Base-by-base conservation (phyloP, 2,888 invertebrate genomes). In the Plemyria rubiginata region DNA sequence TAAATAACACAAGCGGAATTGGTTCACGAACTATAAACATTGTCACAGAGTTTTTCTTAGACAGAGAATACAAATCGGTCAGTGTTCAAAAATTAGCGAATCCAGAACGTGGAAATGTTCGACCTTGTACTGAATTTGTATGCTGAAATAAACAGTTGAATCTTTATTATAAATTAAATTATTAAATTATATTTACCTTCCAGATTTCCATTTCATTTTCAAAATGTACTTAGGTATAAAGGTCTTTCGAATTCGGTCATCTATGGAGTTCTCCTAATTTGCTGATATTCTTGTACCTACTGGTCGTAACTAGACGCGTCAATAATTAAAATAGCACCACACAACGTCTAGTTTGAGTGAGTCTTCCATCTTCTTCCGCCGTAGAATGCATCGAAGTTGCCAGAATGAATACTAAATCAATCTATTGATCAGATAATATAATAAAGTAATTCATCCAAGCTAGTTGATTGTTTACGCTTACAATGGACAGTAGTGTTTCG, bases 71-170 rank as follows among this genome's bases (percentile, higher is more conserved):
- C 68, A 79, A 75, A 67, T 68, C 73, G 76, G 76, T 66, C 71
- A 71, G 66, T 68, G 72, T 75, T 70, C 75, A 72, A 73, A 79
- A 77, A 80, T 80, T 79, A 75, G 75, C 67, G 63, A 65, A 74
- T 81, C 81, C 79, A 82, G 78, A 72, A 66, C 68, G 69, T 67
- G 68, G 70, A 70, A 72, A 78, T 72, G 52, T 55, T 68, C 71
- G 79, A 71, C 86, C 86, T 86, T 85, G 87, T 72, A 71, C 84
- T 74, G 70, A 77, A 81, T 84, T 77, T 70, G 70, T 73, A 75
- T 63, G 76, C 70, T 76, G 72, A 72, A 79, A 73, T 52, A 54
- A 53, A 64, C 50, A 60, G 50, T 53, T 43, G 36, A 43, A 56
- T 50, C 49, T 54, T 58, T 60, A 48, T 61, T 41, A n/a, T n/a